A percentile compares a stretch with the other conserved stretches of the same genome.
Evolutionary conservation across 2,113 vertebrate genomes (phyloP).

Genomic region (Castor canadensis): DNA sequence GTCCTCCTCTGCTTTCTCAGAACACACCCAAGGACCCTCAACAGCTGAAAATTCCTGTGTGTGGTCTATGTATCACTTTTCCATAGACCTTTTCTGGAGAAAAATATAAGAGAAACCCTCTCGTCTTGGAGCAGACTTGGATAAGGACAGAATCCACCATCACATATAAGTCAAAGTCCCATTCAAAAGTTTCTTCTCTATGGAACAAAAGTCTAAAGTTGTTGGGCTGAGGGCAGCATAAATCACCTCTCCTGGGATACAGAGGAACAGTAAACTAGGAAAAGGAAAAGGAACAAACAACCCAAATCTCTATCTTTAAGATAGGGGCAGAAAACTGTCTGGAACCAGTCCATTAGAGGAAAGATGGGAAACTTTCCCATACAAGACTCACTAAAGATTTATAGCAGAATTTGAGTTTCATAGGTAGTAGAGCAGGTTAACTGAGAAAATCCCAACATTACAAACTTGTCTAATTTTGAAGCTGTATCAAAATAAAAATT

Average conservation of each 20-base stretch:
- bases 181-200: background rate
- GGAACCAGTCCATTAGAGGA: background rate
- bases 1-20: no score
- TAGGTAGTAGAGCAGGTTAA: background rate
- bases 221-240: background rate
- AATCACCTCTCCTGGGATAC: background rate
- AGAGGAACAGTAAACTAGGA: background rate
- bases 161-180: background rate
- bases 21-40: no score
- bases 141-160: background rate
- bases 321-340: background rate
- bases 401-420: background rate
- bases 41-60: no score
- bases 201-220: background rate
- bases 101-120: no score
- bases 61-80: no score
- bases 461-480: background rate
- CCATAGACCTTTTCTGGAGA: no score
- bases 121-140: background rate
- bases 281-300: background rate
- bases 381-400: background rate
- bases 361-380: background rate
- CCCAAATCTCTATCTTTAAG: no score
- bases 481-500: background rate
- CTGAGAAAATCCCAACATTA: background rate